Conservation (phyloP, 2,888 invertebrate species). For the Eutolmus rufibarbis region DNA sequence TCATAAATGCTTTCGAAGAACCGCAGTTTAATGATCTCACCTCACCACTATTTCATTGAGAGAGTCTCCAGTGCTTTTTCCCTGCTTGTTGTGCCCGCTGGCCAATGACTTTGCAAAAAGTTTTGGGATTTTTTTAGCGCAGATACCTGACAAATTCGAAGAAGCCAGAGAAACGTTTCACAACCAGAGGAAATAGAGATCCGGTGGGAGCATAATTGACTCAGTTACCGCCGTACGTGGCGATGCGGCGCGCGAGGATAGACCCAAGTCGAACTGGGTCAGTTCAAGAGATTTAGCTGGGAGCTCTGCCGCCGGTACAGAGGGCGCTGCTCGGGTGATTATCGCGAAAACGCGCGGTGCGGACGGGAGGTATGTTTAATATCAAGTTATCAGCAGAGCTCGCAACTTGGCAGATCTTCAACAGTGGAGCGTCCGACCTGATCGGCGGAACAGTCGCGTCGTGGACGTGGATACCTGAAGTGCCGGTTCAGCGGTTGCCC, state of each 20-base stretch:
- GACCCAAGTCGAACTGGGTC: neutral
- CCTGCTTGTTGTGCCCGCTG: neutral
- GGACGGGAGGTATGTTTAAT: neutral
- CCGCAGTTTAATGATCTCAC: neutral
- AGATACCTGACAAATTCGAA: neutral
- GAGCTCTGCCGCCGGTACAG: neutral
- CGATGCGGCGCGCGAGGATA: neutral
- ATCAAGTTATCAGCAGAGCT: neutral
- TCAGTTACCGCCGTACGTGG: neutral
- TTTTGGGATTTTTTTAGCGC: neutral
- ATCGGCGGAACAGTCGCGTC: neutral
- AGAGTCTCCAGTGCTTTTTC: neutral
- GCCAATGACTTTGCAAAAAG: neutral
- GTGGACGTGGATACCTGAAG: conserved; percentile 1
- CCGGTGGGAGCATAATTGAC: neutral
- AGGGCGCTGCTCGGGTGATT: neutral
- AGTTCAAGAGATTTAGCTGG: neutral
- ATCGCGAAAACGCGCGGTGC: neutral
- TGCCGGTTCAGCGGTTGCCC: neutral
- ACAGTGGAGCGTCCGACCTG: neutral
- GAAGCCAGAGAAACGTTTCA: neutral
- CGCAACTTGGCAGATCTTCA: neutral
- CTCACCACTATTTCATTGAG: neutral
- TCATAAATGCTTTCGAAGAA: neutral
- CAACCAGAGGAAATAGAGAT: neutral